A percentile compares a stretch with the other conserved stretches of the same genome.
These are phyloP conservation scores for Samia ricini DNA, from an alignment of 1,140 invertebrate species.

Conservation along the genomic window DNA sequence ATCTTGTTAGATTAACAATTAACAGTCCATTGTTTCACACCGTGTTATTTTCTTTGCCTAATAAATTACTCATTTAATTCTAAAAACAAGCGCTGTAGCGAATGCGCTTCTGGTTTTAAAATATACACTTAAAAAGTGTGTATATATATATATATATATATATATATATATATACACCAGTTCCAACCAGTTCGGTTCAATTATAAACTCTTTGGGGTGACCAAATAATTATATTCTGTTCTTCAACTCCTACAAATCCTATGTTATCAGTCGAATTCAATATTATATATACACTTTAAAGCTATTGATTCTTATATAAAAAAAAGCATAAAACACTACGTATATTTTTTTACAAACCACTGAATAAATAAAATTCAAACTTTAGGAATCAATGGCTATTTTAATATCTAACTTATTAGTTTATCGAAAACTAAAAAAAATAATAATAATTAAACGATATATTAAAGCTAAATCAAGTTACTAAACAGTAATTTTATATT, in stretches of 20 bases:
- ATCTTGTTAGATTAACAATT: constrained; percentile 25
- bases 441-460: constrained; percentile 14
- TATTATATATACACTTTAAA: not conserved
- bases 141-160: too few species aligned
- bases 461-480: constrained; percentile 20
- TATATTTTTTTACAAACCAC: constrained; percentile 11
- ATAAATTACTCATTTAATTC: not conserved
- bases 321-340: constrained; percentile 7
- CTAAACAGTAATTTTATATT: constrained; percentile 15
- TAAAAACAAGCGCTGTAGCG: not conserved
- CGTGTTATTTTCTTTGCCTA: not conserved
- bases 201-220: too few species aligned
- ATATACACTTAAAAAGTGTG: too few species aligned
- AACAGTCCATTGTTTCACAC: constrained; percentile 33
- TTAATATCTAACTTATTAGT: constrained; percentile 4
- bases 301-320: constrained; percentile 2
- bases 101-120: not conserved
- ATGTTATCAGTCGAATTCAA: not conserved
- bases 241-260: not conserved
- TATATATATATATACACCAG: too few species aligned
- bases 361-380: constrained; percentile 46
- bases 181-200: too few species aligned
- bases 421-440: constrained; percentile 7
- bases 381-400: constrained; percentile 27
- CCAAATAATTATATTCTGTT: too few species aligned